Evolutionary conservation across 2,888 invertebrate species (phyloP), one percentile per base, ranked within the genome.

Genomic region (Polietes domitor): DNA sequence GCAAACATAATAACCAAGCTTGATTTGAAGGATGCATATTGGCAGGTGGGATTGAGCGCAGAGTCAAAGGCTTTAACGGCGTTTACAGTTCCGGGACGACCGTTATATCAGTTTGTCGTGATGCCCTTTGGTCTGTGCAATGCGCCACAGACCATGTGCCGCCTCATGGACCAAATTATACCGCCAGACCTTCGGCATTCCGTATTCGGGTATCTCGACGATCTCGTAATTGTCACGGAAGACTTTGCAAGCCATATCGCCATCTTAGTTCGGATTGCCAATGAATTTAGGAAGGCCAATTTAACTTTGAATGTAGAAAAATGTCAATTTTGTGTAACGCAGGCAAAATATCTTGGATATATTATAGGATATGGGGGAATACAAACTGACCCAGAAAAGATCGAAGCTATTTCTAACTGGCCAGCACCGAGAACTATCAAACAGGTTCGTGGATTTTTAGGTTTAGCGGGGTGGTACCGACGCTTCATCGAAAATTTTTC

Each of bases 151-250:
- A 68, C 68, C 1, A 68, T 68, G 68, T 68, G 41, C 43, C 43
- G 68, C 7, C 21, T 55, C 9, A 21, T 55, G 9, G 55, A 55
- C 53, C 10, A 7, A 32, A 28, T 86, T 1, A 80, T 82, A 32
- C 84, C 84, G 17, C n/a, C 70, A 0, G 63, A 86, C n/a, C 7
- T 87, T 6, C 74, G 74, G 0, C 72, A 75, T 12, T 47, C 70
- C 15, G 85, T 85, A 12, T 85, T 86, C 19, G 77, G 58, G 0
- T 81, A 81, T 41, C n/a, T 77, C 0, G 82, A 82, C 21, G 82
- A 82, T 9, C 58, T 82, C 0, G 73, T 58, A 2, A 58, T 82
- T 4, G 63, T 77, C 9, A 77, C 32, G 68, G 80, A 55, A 55
- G 55, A 32, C 32, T 32, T 32, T 32, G 3, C 32, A 32, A 32